Evolutionary conservation across 2,113 vertebrate species (phyloP).

Genomic region (Chunga burmeisteri): DNA sequence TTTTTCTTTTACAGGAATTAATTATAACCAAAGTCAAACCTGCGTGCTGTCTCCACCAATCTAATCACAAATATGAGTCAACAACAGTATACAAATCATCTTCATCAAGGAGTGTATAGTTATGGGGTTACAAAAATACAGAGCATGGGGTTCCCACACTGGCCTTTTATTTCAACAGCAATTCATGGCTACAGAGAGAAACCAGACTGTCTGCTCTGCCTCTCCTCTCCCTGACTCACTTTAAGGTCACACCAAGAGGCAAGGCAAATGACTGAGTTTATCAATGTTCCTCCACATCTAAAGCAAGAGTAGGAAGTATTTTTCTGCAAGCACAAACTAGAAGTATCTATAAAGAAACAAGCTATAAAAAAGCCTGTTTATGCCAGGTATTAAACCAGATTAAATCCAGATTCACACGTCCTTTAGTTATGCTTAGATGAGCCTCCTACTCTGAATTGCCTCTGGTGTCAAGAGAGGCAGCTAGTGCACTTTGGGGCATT

Average conservation of each 20-base stretch:
- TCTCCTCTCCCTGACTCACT: not conserved
- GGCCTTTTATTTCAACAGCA: not conserved
- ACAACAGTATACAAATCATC: not conserved
- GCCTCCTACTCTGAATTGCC: not conserved
- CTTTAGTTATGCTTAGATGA: not conserved
- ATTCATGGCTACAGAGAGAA: not conserved
- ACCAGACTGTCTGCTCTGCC: not conserved
- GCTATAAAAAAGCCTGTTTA: not conserved
- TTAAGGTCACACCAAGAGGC: not conserved
- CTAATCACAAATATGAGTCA: not conserved
- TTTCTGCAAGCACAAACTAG: not conserved
- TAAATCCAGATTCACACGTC: not conserved
- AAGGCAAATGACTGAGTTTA: not conserved
- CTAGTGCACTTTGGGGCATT: not conserved
- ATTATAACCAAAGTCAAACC: not conserved
- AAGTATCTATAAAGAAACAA: not conserved
- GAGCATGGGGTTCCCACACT: not conserved
- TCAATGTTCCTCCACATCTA: not conserved
- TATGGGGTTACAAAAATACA: not conserved
- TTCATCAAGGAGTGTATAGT: not conserved
- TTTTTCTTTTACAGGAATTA: not conserved
- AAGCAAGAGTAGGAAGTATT: not conserved
- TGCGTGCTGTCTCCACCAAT: not conserved
- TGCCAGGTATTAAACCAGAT: not conserved
- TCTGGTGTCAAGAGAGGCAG: not conserved